Conservation (phyloP, 2,888 invertebrate genomes). For the Xestia ashworthii region DNA sequence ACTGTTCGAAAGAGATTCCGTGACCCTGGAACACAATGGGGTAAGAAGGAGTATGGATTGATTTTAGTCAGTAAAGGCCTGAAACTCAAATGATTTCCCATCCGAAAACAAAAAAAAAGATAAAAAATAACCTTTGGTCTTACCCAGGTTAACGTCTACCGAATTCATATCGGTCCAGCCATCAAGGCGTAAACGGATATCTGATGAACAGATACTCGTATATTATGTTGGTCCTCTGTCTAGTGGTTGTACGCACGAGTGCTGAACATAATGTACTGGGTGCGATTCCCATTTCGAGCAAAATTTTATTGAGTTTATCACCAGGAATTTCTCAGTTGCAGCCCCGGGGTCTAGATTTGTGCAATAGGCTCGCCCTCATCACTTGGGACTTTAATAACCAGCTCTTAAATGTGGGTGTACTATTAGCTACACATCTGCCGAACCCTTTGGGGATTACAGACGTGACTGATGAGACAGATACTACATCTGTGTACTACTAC, state of each 20-base stretch:
- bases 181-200: neutral
- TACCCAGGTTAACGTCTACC: neutral
- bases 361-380: neutral
- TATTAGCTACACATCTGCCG: neutral
- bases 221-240: neutral
- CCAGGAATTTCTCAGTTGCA: neutral
- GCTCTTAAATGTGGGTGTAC: neutral
- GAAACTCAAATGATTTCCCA: too few relatives aligned
- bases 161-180: neutral
- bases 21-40: too few relatives aligned
- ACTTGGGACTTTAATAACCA: neutral
- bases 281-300: neutral
- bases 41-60: too few relatives aligned
- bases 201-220: neutral
- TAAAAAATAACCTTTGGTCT: neutral
- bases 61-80: too few relatives aligned
- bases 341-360: neutral
- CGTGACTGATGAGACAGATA: too few relatives aligned
- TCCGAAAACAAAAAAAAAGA: too few relatives aligned
- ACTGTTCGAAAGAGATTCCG: too few relatives aligned
- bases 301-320: neutral
- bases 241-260: neutral
- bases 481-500: too few relatives aligned
- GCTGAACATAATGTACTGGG: neutral
- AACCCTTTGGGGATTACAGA: neutral